Base-by-base conservation (phyloP, 2,113 vertebrate species). In the Pygoscelis adeliae region DNA sequence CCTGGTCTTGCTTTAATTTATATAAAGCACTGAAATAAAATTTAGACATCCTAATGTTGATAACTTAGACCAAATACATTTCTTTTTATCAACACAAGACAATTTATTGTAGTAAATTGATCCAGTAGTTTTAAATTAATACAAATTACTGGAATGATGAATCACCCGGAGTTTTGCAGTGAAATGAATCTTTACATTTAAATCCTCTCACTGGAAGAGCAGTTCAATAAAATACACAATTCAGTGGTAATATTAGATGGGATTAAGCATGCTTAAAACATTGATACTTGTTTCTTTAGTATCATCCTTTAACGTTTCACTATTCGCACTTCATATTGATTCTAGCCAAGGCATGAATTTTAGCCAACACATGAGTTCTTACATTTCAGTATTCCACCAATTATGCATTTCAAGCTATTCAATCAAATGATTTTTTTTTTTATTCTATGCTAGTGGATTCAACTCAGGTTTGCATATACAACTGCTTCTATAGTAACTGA, bases 401-500 rank as follows among this genome's bases (percentile, higher is more conserved):
- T 89, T 63, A 49, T 25, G 13, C 17, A 6, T 69, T 92, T 90
- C 34, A 89, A 90, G 69, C 30, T 71, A 26, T 65, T 92, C 56
- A 59, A 61, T 76, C 16, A 72, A 69, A 80, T 73, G 1, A 38
- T 66, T 27, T 73, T 80, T 87, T 80, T 87, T 47, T 42, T 42
- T 65, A 29, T 72, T 85, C 42, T 15, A 1, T 63, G 21, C 17
- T 38, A 25, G 44, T 46, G 32, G 32, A 83, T 83, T 90, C 56
- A 67, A 36, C 40, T 76, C 38, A 61, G 47, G 21, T 87, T 96
- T 76, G 12, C 74, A 72, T 82, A 53, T 69, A 29, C 23, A 89
- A 46, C 52, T 82, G 62, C 90, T 95, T 69, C 89, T 95, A 67
- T 93, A 84, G 90, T 67, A 91, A 95, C 86, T 74, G 52, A 61